phyloP scores from a whole-genome alignment of 2,888 invertebrate species.

The Calameuta pallipes region DNA sequence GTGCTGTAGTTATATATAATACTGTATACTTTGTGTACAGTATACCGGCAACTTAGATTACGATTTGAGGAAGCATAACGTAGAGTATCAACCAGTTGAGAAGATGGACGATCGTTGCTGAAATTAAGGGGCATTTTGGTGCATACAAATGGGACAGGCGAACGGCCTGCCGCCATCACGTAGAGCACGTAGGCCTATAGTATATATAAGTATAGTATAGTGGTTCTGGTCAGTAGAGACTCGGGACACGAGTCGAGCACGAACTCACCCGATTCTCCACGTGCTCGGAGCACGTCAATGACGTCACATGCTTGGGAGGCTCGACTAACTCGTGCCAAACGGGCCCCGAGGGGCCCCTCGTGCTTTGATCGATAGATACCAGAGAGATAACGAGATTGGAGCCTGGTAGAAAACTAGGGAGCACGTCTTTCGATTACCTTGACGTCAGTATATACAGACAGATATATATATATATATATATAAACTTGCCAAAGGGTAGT shows the following conservation, averaged over 20 bases:
- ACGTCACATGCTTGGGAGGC: slow-evolving; percentile 1
- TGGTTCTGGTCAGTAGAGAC: neutral
- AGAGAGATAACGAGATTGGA: slow-evolving; percentile 1
- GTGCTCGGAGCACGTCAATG: slow-evolving; percentile 5
- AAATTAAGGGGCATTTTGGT: slow-evolving; percentile 6
- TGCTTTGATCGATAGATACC: slow-evolving; percentile 6
- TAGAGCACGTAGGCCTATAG: neutral
- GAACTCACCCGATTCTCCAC: slow-evolving; percentile 1
- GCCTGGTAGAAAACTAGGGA: neutral
- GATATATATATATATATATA: too few relatives aligned
- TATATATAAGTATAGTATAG: neutral
- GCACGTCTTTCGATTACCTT: neutral
- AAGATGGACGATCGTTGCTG: slow-evolving; percentile 7
- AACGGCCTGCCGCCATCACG: neutral
- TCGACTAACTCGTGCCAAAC: slow-evolving; percentile 9
- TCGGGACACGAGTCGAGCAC: neutral
- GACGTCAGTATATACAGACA: neutral
- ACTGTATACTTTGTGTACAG: neutral
- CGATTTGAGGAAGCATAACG: neutral
- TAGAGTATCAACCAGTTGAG: neutral
- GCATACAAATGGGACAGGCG: slow-evolving; percentile 6
- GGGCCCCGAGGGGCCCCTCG: slow-evolving; percentile 5
- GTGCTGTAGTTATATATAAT: neutral
- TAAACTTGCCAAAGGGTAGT: too few relatives aligned
- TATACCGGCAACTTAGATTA: neutral